These are phyloP conservation scores for Chironomus riparius DNA, from an alignment of 2,888 invertebrate species.

Conservation along the genomic window DNA sequence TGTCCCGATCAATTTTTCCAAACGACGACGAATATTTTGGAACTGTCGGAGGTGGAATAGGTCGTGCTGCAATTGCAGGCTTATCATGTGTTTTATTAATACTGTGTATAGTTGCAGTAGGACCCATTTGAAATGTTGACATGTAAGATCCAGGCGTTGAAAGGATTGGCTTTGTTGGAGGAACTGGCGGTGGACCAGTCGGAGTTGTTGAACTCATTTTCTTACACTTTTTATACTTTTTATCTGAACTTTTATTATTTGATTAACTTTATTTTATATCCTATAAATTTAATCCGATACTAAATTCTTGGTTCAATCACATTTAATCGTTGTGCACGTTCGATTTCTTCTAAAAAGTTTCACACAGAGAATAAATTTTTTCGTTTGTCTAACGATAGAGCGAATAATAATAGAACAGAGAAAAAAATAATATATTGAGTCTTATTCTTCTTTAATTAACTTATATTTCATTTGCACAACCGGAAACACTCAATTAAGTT, in stretches of 20 bases:
- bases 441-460: too few species aligned
- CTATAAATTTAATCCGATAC: too few species aligned
- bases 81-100: conserved; percentile 35
- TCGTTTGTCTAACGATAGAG: neutral
- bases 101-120: conserved; percentile 34
- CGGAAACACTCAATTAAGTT: neutral
- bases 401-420: neutral
- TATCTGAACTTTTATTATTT: neutral
- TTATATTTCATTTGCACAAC: neutral
- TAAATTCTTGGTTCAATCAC: neutral
- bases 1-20: conserved; percentile 48
- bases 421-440: too few species aligned
- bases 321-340: conserved; percentile 11
- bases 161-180: conserved; percentile 33
- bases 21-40: conserved; percentile 72
- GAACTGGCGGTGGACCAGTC: conserved; percentile 33
- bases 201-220: conserved; percentile 30
- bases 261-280: neutral
- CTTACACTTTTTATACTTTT: neutral
- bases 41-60: conserved; percentile 67
- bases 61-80: conserved; percentile 47
- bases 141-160: conserved; percentile 35
- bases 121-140: conserved; percentile 33
- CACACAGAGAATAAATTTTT: neutral
- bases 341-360: neutral